phyloP scores from a whole-genome alignment of 2,113 vertebrate species.

The Camelus dromedarius region DNA sequence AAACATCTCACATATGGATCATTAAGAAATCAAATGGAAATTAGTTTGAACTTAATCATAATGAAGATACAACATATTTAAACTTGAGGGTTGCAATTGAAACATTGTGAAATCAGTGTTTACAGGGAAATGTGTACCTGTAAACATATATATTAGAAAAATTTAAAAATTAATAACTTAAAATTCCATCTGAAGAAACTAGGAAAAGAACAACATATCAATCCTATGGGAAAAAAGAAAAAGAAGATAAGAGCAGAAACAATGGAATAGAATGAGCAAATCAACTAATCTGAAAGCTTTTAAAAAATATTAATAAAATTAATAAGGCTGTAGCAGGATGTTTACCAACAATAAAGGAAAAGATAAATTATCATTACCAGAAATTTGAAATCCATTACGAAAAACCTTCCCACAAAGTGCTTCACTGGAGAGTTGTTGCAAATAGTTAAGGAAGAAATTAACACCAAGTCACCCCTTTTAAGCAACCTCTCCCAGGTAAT shows the following conservation, averaged over 20 bases:
- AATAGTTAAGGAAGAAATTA: constrained; percentile 12
- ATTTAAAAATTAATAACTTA: background rate
- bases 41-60: constrained; percentile 9
- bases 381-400: constrained; percentile 1
- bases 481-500: background rate
- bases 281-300: background rate
- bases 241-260: background rate
- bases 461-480: background rate
- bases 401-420: background rate
- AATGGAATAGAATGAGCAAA: background rate
- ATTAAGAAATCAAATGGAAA: background rate
- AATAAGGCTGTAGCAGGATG: background rate
- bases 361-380: background rate
- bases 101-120: background rate
- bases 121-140: background rate
- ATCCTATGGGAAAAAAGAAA: background rate
- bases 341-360: background rate
- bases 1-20: background rate
- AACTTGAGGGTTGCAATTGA: background rate
- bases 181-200: background rate
- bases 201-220: background rate
- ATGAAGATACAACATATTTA: background rate
- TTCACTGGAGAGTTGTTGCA: background rate
- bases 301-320: background rate
- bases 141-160: background rate